Conservation (phyloP, 2,797 vertebrate genomes). For the Coluber constrictor region DNA sequence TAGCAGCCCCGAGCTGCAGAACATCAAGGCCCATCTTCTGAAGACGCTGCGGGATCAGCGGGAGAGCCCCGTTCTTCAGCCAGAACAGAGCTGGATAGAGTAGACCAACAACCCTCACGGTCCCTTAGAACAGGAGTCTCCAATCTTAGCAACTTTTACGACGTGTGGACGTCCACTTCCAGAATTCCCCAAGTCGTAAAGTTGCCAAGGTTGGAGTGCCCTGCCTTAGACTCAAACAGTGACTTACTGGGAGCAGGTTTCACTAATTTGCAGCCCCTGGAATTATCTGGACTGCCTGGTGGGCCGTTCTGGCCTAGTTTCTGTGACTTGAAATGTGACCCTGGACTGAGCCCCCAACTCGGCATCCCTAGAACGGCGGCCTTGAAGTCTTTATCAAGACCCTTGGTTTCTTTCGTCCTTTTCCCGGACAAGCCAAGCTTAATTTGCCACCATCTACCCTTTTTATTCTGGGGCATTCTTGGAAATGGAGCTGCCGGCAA, state of each 20-base stretch:
- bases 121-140: neutral
- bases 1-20: neutral
- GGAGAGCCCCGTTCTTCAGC: neutral
- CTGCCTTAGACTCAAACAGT: neutral
- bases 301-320: neutral
- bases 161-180: neutral
- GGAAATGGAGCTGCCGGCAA: neutral
- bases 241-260: neutral
- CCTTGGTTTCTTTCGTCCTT: neutral
- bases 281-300: neutral
- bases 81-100: neutral
- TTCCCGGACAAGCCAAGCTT: neutral
- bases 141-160: neutral
- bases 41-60: rapidly evolving
- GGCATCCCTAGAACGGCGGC: neutral
- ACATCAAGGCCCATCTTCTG: neutral
- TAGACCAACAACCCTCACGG: neutral
- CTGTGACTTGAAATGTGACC: too few species aligned
- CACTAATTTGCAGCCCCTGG: too few species aligned
- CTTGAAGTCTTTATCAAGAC: neutral
- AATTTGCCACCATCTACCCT: neutral
- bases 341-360: neutral
- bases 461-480: neutral
- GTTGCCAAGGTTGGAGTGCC: neutral
- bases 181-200: neutral